Evolutionary conservation across 2,113 vertebrate genomes (phyloP), one percentile per base, ranked within the genome.

Genomic region (Elanus axillaris): DNA sequence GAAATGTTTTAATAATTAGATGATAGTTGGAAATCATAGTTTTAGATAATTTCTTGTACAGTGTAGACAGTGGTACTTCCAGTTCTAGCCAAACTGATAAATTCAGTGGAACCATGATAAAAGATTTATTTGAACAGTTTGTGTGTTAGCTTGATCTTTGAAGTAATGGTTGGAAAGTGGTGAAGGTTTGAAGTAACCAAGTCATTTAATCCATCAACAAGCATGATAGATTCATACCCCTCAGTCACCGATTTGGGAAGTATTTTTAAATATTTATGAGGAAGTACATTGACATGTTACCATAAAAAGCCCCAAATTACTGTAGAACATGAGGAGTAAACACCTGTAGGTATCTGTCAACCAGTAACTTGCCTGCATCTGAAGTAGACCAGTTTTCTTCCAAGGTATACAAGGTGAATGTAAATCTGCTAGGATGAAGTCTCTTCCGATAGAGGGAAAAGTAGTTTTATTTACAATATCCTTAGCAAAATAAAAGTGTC

Each of bases 141-240:
- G 7, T 73, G 29, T 60, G 40, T 59, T 79, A 50, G 7, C 26
- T 40, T 86, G 55, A 12, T 50, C 74, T 82, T 58, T 80, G 73
- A 85, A 76, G 25, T 26, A 20, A 21, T 67, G 48, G 19, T 50
- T 69, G 60, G 63, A 66, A 94, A 88, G 26, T 56, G 38, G 40
- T 55, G 53, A 59, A 78, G 8, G 8, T 72, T 67, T 36, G 66
- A 76, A 73, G 43, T 60, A 58, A 86, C 34, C 5, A 50, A 68
- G 50, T 86, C 2, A 22, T 60, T 59, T 42, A 75, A 79, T 71
- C 66, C 43, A 36, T 88, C 62, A 84, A 4, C 21, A 38, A 63
- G 10, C 25, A 38, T 0, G 0, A 34, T 4, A 40, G 69, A 59
- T 38, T 58, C 17, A 5, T 56, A 43, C 14, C 31, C 17, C 29